Percentiles rank a stretch among this genome's conserved stretches.
These are phyloP conservation scores for Muscicapa comitata DNA, from an alignment of 2,797 vertebrate species.

Conservation along the genomic window DNA sequence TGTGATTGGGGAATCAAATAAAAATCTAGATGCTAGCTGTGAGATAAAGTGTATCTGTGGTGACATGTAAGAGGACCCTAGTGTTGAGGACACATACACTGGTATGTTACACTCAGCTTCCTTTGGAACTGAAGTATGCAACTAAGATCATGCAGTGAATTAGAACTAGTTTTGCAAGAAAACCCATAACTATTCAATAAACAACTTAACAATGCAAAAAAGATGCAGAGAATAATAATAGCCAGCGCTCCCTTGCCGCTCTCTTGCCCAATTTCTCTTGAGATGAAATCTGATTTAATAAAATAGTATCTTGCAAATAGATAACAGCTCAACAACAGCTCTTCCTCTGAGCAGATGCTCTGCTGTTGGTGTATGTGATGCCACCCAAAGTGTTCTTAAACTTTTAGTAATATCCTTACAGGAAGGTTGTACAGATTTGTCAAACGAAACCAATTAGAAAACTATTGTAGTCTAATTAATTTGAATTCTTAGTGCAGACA, in stretches of 20 bases:
- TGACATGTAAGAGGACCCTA: neutral
- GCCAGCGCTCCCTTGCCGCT: neutral
- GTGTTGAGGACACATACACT: neutral
- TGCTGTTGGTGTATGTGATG: neutral
- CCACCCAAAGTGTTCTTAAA: neutral
- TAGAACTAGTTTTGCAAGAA: conserved; percentile 24
- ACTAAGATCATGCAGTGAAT: neutral
- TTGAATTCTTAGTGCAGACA: neutral
- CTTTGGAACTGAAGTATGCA: neutral
- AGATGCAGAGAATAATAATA: neutral
- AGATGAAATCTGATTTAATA: conserved; percentile 14
- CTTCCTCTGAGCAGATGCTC: neutral
- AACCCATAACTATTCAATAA: neutral
- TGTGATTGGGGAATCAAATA: neutral
- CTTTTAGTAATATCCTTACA: neutral
- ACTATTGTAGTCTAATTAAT: neutral
- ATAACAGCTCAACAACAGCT: neutral
- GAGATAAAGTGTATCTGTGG: neutral
- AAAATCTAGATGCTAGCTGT: neutral
- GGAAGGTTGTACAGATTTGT: neutral
- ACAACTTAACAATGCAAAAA: neutral
- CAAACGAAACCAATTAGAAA: neutral
- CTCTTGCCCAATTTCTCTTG: conserved; percentile 5
- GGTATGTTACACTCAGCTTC: neutral
- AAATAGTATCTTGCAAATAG: neutral